These are phyloP conservation scores for Parus major DNA, from an alignment of 2,113 vertebrate species.

Conservation along the genomic window DNA sequence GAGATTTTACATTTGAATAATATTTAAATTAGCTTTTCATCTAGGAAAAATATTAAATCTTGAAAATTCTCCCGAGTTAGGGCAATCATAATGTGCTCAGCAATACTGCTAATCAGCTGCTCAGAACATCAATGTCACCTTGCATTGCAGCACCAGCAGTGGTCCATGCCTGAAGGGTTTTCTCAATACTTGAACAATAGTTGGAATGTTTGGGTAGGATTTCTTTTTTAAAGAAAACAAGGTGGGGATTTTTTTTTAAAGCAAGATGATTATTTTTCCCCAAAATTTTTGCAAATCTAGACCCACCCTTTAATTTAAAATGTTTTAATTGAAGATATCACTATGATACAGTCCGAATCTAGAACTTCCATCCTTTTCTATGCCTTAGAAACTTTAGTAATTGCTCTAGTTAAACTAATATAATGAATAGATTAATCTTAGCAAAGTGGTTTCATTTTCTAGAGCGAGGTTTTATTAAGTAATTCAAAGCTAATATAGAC, in stretches of 20 bases:
- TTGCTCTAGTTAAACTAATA: neutral
- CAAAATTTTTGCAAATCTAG: neutral
- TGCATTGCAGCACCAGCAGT: neutral
- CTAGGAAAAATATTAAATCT: slow-evolving; percentile 3
- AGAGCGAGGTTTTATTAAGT: neutral
- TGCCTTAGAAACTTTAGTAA: neutral
- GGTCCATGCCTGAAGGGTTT: neutral
- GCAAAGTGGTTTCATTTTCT: neutral
- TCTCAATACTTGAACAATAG: neutral
- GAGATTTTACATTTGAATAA: slow-evolving; percentile 17
- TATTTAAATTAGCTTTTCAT: slow-evolving; percentile 36
- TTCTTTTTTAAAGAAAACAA: neutral
- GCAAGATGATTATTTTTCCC: neutral
- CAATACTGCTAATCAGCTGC: neutral
- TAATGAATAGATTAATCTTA: neutral
- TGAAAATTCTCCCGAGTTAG: neutral
- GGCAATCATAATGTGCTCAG: neutral
- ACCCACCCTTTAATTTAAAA: neutral
- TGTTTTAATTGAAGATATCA: neutral
- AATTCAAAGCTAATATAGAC: neutral
- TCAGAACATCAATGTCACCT: neutral
- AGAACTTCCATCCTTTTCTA: neutral
- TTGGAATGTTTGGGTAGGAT: neutral
- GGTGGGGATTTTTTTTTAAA: accelerated
- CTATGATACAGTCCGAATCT: neutral